These are phyloP conservation scores for Coryphaenoides rupestris DNA, from an alignment of 2,113 vertebrate genomes.

Conservation along the genomic window DNA sequence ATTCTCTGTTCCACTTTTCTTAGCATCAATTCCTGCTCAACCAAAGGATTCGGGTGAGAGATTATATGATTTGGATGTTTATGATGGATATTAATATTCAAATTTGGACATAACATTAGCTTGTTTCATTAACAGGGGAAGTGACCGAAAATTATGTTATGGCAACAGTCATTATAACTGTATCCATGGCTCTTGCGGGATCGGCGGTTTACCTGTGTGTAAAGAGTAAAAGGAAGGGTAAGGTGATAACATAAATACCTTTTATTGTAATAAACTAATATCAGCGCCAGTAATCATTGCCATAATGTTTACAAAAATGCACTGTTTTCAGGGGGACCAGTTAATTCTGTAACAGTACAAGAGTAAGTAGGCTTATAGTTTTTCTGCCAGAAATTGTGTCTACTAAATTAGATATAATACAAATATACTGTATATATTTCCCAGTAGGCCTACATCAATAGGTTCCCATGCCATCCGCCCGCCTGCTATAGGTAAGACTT, in stretches of 20 bases:
- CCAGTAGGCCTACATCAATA: background rate
- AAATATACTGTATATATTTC: too few relatives aligned
- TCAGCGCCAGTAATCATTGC: constrained; percentile 12
- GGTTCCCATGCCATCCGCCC: background rate
- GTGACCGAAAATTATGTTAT: constrained; percentile 58
- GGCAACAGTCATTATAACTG: constrained; percentile 52
- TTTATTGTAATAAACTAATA: background rate
- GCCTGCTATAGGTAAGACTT: constrained; percentile 43
- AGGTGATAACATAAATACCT: constrained; percentile 38
- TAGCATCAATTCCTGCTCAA: constrained; percentile 32
- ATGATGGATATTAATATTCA: background rate
- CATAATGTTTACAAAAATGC: constrained; percentile 9
- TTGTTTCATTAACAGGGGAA: constrained; percentile 45
- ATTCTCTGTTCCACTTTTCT: constrained; percentile 12
- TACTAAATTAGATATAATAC: too few relatives aligned
- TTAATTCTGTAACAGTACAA: constrained; percentile 26
- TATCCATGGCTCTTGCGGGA: constrained; percentile 51
- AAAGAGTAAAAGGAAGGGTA: constrained; percentile 44
- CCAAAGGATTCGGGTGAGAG: constrained; percentile 25
- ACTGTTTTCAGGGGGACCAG: constrained; percentile 29
- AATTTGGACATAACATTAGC: background rate
- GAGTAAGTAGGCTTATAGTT: constrained; percentile 28
- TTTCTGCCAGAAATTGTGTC: too few relatives aligned
- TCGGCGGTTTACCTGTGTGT: constrained; percentile 56
- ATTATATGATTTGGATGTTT: constrained; percentile 23